Base-by-base conservation (phyloP, 1,140 invertebrate genomes). In the Stegodyphus dumicola region DNA sequence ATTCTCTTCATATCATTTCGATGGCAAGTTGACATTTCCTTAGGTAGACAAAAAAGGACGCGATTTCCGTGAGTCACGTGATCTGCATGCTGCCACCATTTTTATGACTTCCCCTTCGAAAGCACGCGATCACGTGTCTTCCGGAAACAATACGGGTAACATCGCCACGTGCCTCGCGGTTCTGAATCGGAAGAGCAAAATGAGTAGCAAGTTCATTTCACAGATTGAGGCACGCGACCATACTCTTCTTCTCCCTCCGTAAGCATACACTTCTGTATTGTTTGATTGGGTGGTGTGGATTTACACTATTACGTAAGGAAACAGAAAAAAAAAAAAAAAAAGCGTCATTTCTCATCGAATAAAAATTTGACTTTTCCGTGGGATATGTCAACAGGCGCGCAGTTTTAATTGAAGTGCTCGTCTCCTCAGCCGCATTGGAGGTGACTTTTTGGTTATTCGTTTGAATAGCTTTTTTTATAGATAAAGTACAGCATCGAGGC, bases 61-160 rank as follows among this genome's bases (percentile, higher is more conserved):
- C 33, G 33, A 33, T 33, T 51, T 18, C 49, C 53, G 15, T 48
- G 6, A 49, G 53, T 71, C 78, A 80, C 78, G 78, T 80, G 78
- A 53, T 69, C 52, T 11, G 56, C 53, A 51, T 1, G 6, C 67
- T 66, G 9, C 33, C 18, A 53, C 53, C 65, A 73, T 80, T 49
- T 70, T 75, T 80, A 56, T 69, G 52, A 69, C 69, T 80, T 71
- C 65, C 78, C 51, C 18, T 69, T 65, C 33, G 33, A 33, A 3
- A 33, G 33, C 33, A 33, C 33, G 33, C 33, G 66, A 18, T 67
- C 77, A 78, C 77, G 77, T 69, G 77, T 11, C 78, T 80, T 64
- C 66, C 78, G 78, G 78, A 80, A 80, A 80, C 78, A 80, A 80
- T 80, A 6, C 48, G 51, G 11, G n/a, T 60, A 51, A 56, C 52